Base-by-base conservation (phyloP, 2,113 vertebrate species). In the Notarius quadriscutis region DNA sequence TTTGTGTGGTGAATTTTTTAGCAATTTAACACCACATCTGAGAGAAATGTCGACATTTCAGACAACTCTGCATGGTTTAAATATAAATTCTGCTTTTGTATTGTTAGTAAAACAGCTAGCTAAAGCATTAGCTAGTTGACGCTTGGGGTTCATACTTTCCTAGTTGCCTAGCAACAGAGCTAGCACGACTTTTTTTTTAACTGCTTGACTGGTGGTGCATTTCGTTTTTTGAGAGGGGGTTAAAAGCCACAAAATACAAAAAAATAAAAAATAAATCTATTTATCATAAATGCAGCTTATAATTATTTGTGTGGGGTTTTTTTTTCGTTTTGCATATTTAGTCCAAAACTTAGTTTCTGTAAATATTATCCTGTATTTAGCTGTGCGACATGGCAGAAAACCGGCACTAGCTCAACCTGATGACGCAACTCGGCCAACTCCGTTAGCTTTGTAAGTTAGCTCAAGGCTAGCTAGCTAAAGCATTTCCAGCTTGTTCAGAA, bases 401-500 rank as follows among this genome's bases (percentile, higher is more conserved):
- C 72, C 69, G 55, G 41, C 41, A 41, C 77, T 58, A 80, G 77
- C 84, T 84, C 69, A 67, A 63, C 0, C 69, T 34, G 30, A 78
- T 83, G 88, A 86, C 88, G 88, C 84, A 89, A 81, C n/a, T 81
- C n/a, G 60, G 80, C 55, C 62, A 85, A 81, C 65, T 88, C 69
- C 41, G 67, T 60, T 62, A 85, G 78, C 83, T 14, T 1, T 30
- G 2, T 8, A 41, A 69, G 69, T 72, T 69, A 75, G 67, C 86
- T 48, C 60, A 27, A 22, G 9, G 57, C 72, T 55, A 74, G 58
- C 86, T 17, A 75, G 25, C 11, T 50, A 77, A 11, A 85, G 55
- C 22, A 15, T 5, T 34, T 5, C 15, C 12, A 17, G 75, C 7
- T 27, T 58, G 4, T 81, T 58, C 55, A 34, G 27, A 27, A 78